These are phyloP conservation scores for Loris lydekkerianus DNA, from an alignment of 2,797 vertebrate species.

Conservation along the genomic window DNA sequence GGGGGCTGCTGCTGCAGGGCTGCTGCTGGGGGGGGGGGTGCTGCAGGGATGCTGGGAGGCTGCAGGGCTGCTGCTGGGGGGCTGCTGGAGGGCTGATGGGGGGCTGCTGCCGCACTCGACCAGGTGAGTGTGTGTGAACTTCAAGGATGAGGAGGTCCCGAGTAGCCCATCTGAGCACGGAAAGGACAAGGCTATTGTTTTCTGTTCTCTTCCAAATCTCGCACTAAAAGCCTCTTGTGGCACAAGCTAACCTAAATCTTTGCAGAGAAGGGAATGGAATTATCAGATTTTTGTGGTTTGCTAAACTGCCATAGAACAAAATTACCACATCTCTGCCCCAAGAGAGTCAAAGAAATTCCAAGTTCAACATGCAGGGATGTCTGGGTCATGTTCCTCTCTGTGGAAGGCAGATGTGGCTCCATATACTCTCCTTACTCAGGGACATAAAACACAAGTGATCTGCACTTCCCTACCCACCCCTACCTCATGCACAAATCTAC, in stretches of 20 bases:
- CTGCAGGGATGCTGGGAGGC: no score
- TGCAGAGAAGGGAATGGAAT: background rate
- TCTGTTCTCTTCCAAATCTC: no score
- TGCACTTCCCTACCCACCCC: background rate
- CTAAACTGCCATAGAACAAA: background rate
- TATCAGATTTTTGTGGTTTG: background rate
- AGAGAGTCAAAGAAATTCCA: background rate
- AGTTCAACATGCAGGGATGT: background rate
- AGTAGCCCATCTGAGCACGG: background rate
- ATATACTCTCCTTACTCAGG: background rate
- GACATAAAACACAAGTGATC: background rate
- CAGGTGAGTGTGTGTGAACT: no score
- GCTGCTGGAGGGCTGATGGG: background rate
- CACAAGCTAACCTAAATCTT: background rate
- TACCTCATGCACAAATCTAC: background rate
- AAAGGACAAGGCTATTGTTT: background rate
- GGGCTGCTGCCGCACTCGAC: no score
- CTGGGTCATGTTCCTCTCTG: background rate
- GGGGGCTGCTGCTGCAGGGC: no score
- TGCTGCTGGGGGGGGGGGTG: no score
- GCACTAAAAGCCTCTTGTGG: background rate
- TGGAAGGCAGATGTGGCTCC: background rate
- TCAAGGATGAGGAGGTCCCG: accelerated
- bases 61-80: no score
- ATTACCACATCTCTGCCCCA: background rate